A percentile compares a stretch with the other conserved stretches of the same genome.
phyloP scores from a whole-genome alignment of 2,888 invertebrate species.

The Agonopterix subpropinquella region DNA sequence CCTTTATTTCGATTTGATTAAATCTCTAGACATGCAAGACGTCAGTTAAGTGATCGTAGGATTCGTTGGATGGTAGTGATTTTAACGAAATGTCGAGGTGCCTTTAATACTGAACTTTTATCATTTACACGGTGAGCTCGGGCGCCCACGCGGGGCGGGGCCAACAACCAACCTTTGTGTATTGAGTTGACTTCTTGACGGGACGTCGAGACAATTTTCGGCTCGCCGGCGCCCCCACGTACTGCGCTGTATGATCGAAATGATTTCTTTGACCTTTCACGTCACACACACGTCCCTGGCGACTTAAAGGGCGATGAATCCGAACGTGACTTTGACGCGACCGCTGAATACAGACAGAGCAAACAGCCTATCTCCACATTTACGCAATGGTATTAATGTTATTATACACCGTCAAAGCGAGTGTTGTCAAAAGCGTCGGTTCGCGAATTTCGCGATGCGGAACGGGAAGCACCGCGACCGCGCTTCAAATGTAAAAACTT shows the following conservation, averaged over 20 bases:
- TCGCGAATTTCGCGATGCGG: conserved; percentile 54
- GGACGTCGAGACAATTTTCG: conserved; percentile 51
- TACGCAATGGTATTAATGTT: conserved; percentile 46
- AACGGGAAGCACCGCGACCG: conserved; percentile 50
- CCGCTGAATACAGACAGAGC: conserved; percentile 27
- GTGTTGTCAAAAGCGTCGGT: conserved; percentile 64
- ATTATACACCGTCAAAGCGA: conserved; percentile 70
- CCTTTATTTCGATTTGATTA: conserved; percentile 32
- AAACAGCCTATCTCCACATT: conserved; percentile 30
- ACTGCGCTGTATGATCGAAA: conserved; percentile 40
- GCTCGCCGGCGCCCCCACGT: conserved; percentile 55
- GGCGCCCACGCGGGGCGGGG: conserved; percentile 24
- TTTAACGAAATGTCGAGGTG: no score
- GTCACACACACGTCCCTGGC: conserved; percentile 34
- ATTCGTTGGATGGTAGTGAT: background rate
- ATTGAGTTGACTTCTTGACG: conserved; percentile 47
- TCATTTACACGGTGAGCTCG: background rate
- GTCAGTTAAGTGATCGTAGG: no score
- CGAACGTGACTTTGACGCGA: conserved; percentile 44
- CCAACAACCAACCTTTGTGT: conserved; percentile 42
- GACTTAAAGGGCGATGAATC: conserved; percentile 40
- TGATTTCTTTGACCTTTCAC: conserved; percentile 60
- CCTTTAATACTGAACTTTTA: background rate
- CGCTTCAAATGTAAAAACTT: conserved; percentile 69
- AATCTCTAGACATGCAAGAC: conserved; percentile 10